Percentiles rank a stretch among this genome's conserved stretches.
Evolutionary conservation across 2,888 invertebrate species (phyloP).

Genomic region (Heteromyza rotundicornis): DNA sequence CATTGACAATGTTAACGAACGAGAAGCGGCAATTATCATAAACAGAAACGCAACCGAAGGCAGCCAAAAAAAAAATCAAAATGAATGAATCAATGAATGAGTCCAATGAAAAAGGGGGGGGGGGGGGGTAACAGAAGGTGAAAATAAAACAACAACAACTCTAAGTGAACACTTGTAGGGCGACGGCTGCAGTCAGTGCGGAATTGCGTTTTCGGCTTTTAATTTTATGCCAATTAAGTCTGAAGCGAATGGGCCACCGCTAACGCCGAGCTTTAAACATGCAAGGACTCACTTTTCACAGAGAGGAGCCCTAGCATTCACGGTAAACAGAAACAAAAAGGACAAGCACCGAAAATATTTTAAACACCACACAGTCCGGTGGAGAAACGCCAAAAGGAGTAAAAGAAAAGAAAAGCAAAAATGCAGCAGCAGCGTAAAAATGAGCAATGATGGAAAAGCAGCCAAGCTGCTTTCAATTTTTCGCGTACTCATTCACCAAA

Average conservation of each 20-base stretch:
- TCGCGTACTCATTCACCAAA: no score
- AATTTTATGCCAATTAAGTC: slow-evolving; percentile 54
- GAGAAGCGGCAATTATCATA: slow-evolving; percentile 34
- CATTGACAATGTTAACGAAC: slow-evolving; percentile 55
- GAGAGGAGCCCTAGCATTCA: neutral
- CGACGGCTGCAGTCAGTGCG: no score
- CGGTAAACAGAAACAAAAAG: no score
- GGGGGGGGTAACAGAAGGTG: no score
- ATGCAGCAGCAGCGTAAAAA: neutral
- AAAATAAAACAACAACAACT: no score
- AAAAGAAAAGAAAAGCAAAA: neutral
- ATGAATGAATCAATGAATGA: slow-evolving; percentile 31
- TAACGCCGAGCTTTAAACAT: slow-evolving; percentile 44
- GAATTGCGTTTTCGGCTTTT: slow-evolving; percentile 36
- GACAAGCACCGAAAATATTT: neutral
- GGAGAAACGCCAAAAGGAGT: neutral
- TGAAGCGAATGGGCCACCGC: slow-evolving; percentile 34
- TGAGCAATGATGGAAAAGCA: neutral
- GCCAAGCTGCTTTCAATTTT: neutral
- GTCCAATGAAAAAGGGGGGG: no score
- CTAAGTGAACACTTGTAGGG: no score
- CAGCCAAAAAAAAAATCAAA: slow-evolving; percentile 17
- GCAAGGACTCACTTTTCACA: neutral
- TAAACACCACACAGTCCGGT: neutral
- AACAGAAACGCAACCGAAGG: slow-evolving; percentile 29